Percentiles rank a stretch among this genome's conserved stretches.
Conservation (phyloP, 2,888 invertebrate genomes). For the Rhogogaster chlorosoma region DNA sequence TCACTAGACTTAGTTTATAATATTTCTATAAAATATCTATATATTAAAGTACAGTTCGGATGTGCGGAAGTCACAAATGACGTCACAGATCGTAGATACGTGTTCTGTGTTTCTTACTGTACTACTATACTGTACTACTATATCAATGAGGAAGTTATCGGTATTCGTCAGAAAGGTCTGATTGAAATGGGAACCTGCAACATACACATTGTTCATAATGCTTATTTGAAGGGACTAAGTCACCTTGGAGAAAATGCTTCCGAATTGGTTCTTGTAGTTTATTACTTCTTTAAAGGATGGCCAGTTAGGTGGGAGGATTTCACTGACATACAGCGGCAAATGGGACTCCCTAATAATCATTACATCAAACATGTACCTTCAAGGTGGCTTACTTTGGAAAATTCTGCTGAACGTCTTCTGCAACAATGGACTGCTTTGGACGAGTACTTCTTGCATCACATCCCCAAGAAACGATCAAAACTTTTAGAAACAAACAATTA, state of each 20-base stretch:
- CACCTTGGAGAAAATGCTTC: slow-evolving; percentile 4
- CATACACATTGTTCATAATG: not conserved
- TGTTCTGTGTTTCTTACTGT: no score
- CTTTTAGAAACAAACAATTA: not conserved
- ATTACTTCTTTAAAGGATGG: slow-evolving; percentile 8
- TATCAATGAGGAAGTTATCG: no score
- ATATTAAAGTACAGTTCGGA: no score
- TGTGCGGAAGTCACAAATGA: no score
- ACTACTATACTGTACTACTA: no score
- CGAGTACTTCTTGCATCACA: not conserved
- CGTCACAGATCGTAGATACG: no score
- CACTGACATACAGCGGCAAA: not conserved
- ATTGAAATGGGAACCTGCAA: slow-evolving; percentile 25
- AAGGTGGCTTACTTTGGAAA: slow-evolving; percentile 5
- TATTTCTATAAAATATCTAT: not conserved
- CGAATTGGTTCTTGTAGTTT: not conserved
- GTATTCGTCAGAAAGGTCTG: no score
- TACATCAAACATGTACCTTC: not conserved
- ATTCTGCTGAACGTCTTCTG: not conserved
- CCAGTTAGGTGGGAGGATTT: slow-evolving; percentile 7
- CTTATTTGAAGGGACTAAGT: not conserved
- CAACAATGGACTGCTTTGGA: slow-evolving; percentile 8
- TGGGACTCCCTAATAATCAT: not conserved
- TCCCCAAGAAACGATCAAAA: not conserved
- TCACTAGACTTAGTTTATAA: not conserved